phyloP scores from a whole-genome alignment of 2,113 vertebrate species.

The Hypomesus transpacificus region DNA sequence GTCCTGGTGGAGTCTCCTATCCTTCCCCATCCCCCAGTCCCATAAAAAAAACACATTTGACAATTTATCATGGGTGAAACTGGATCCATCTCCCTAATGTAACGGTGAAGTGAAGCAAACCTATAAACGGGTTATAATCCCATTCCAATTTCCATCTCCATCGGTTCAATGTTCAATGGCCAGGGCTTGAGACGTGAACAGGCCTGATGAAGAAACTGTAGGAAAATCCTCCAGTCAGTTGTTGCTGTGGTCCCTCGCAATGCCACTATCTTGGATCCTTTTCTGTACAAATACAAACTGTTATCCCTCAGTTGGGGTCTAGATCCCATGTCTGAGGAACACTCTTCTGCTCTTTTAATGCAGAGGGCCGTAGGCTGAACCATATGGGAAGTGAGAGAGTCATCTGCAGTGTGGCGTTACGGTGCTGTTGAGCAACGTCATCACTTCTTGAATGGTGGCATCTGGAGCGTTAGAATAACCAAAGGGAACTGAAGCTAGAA shows the following conservation, averaged over 20 bases:
- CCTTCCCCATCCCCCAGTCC: conserved; percentile 6
- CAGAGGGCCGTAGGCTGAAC: conserved; percentile 42
- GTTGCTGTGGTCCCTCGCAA: conserved; percentile 41
- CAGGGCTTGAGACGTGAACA: conserved; percentile 8
- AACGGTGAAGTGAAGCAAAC: conserved; percentile 41
- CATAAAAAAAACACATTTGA: conserved; percentile 28
- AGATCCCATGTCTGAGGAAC: conserved; percentile 62
- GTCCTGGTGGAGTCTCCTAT: not conserved
- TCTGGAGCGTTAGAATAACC: conserved; percentile 5
- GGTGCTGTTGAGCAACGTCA: not conserved
- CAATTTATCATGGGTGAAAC: conserved; percentile 35
- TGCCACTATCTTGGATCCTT: conserved; percentile 7
- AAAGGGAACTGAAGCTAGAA: conserved; percentile 2
- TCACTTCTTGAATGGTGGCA: conserved; percentile 3
- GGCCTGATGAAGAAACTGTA: conserved; percentile 11
- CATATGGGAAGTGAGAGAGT: conserved; percentile 3
- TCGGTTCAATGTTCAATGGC: conserved; percentile 30
- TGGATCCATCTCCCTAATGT: conserved; percentile 18
- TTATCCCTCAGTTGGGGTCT: conserved; percentile 67
- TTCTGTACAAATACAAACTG: conserved; percentile 68
- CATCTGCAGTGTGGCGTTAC: not conserved
- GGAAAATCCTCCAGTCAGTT: conserved; percentile 26
- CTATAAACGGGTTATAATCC: conserved; percentile 69
- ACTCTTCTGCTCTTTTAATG: conserved; percentile 62
- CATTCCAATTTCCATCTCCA: conserved; percentile 68